Evolutionary conservation across 1,140 invertebrate species (phyloP).

Genomic region (Sarcophaga peregrina): DNA sequence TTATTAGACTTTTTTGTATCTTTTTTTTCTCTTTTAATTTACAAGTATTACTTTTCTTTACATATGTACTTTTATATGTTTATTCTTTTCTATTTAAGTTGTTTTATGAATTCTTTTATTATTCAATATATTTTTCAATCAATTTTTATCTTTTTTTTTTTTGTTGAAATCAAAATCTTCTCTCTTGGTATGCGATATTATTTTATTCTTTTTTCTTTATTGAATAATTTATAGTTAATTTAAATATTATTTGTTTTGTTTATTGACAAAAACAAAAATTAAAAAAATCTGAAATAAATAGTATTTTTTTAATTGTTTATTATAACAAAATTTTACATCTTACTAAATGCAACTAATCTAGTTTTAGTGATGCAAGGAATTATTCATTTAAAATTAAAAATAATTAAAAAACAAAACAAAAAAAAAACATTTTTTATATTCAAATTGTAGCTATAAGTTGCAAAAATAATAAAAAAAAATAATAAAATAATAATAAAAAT

Average conservation of each 20-base stretch:
- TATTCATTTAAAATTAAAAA: too few species aligned
- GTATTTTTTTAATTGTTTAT: background rate
- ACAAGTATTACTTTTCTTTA: background rate
- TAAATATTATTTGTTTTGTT: too few species aligned
- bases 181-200: background rate
- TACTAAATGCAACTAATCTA: slow-evolving; percentile 19
- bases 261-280: too few species aligned
- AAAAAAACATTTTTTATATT: slow-evolving; percentile 23
- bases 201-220: too few species aligned
- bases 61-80: background rate
- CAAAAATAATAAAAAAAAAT: background rate
- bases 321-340: background rate
- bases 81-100: background rate
- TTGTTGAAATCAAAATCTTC: background rate
- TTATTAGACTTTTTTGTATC: background rate
- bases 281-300: background rate
- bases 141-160: background rate
- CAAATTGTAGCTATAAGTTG: background rate
- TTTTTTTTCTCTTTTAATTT: background rate
- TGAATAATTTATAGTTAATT: too few species aligned
- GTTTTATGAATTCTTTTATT: background rate
- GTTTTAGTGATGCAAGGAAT: background rate
- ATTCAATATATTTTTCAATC: background rate
- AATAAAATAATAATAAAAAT: background rate
- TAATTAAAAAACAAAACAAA: too few species aligned